A percentile compares a stretch with the other conserved stretches of the same genome.
Evolutionary conservation across 2,797 vertebrate species (phyloP).

Genomic region (Sparidentex hasta): DNA sequence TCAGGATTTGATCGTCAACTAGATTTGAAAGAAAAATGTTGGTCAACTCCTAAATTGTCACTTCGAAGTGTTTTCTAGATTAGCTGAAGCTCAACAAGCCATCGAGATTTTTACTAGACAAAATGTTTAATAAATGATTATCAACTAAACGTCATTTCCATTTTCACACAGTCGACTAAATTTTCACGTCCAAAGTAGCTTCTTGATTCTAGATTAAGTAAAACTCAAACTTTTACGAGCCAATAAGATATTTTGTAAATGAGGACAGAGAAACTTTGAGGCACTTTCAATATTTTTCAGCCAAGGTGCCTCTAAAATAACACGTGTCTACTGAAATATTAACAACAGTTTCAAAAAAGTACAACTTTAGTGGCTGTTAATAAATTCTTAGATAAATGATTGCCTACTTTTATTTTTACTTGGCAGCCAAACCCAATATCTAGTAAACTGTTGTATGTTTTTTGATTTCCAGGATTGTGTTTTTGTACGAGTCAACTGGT

Average conservation of each 20-base stretch:
- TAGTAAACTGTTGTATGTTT: background rate
- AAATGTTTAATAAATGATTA: background rate
- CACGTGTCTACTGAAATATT: background rate
- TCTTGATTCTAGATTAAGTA: too few species aligned
- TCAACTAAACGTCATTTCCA: background rate
- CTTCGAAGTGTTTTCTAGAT: constrained; percentile 4
- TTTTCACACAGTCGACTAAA: constrained; percentile 9
- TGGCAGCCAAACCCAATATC: background rate
- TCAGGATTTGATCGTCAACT: constrained; percentile 12
- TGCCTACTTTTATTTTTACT: background rate
- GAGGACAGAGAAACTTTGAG: too few species aligned
- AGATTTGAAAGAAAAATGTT: background rate
- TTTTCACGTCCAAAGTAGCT: too few species aligned
- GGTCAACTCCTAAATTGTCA: background rate
- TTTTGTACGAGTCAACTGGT: too few species aligned
- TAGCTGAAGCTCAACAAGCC: background rate
- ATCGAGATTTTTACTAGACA: constrained; percentile 2
- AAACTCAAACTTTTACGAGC: too few species aligned
- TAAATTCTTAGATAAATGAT: background rate
- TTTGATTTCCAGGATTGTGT: background rate
- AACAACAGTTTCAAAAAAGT: background rate
- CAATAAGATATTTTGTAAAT: too few species aligned
- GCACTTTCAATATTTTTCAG: too few species aligned
- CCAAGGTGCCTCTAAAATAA: background rate
- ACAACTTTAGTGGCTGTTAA: background rate